Evolutionary conservation across 1,140 invertebrate species (phyloP).

Genomic region (Drosophila gunungcola): DNA sequence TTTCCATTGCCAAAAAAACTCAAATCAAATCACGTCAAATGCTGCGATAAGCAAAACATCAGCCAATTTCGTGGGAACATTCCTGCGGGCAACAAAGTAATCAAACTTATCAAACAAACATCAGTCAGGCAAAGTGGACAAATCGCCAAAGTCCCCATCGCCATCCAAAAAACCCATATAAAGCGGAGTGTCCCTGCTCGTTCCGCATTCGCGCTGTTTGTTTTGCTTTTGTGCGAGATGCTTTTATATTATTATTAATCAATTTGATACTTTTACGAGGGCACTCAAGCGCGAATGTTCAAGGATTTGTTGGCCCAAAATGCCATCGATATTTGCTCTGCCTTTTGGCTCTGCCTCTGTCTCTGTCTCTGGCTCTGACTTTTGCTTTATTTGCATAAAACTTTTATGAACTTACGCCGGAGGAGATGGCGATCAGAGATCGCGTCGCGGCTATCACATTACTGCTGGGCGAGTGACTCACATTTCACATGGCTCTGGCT

Average conservation of each 20-base stretch:
- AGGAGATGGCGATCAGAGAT: conserved; percentile 52
- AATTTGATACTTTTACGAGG: conserved; percentile 84
- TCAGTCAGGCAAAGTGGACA: conserved; percentile 79
- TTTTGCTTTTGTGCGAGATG: conserved; percentile 65
- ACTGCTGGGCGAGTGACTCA: conserved; percentile 70
- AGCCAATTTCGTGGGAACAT: conserved; percentile 69
- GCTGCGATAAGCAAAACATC: conserved; percentile 73
- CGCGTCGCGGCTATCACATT: conserved; percentile 72
- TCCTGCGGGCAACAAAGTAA: conserved; percentile 64
- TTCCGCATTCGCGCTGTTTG: conserved; percentile 49
- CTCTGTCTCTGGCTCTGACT: conserved; percentile 10
- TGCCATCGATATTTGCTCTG: conserved; percentile 42
- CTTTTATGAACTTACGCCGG: conserved; percentile 68
- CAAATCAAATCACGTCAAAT: conserved; percentile 81
- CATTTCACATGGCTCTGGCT: conserved; percentile 73
- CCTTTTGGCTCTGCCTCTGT: conserved; percentile 5
- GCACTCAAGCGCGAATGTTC: conserved; percentile 80
- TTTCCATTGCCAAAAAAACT: conserved; percentile 39
- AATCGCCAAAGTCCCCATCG: conserved; percentile 51
- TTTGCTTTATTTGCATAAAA: conserved; percentile 78
- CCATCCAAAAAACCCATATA: not conserved
- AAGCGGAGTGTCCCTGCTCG: conserved; percentile 26
- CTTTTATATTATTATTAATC: conserved; percentile 84
- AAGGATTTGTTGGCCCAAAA: conserved; percentile 66
- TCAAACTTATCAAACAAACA: conserved; percentile 82